Conservation (phyloP, 2,888 invertebrate genomes). For the Hylaea fasciaria region DNA sequence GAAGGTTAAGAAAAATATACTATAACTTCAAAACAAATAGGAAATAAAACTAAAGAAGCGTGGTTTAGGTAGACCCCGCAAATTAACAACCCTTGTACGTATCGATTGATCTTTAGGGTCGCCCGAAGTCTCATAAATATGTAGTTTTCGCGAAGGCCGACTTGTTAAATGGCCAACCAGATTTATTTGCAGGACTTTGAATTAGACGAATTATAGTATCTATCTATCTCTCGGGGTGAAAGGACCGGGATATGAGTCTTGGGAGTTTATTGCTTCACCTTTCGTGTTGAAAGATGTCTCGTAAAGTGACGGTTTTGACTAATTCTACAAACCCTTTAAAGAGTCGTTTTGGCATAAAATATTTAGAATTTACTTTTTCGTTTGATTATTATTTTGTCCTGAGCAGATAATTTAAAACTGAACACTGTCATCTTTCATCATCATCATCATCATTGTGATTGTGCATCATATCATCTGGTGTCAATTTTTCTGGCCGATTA, state of each 20-base stretch:
- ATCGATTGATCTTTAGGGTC: conserved; percentile 59
- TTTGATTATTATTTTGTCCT: no score
- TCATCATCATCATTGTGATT: no score
- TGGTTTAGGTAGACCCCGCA: conserved; percentile 30
- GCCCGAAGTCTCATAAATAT: conserved; percentile 63
- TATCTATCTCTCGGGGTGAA: conserved; percentile 26
- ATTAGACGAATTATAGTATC: conserved; percentile 30
- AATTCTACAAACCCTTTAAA: not conserved
- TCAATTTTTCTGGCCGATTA: not conserved
- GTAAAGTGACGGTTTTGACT: not conserved
- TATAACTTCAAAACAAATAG: conserved; percentile 21
- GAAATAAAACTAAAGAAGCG: conserved; percentile 14
- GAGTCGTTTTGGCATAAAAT: not conserved
- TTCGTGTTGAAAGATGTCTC: conserved; percentile 3
- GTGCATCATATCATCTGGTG: no score
- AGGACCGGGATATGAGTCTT: not conserved
- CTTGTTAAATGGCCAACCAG: conserved; percentile 54
- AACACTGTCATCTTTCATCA: no score
- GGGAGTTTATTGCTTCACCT: conserved; percentile 7
- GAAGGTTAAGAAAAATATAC: conserved; percentile 15
- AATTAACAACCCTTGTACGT: conserved; percentile 54
- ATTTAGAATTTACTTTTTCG: no score
- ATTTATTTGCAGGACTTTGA: conserved; percentile 52
- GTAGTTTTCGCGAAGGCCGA: conserved; percentile 57
- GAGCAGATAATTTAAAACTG: no score